Evolutionary conservation across 2,113 vertebrate genomes (phyloP), one percentile per base, ranked within the genome.

Genomic region (Misgurnus mizolepis): DNA sequence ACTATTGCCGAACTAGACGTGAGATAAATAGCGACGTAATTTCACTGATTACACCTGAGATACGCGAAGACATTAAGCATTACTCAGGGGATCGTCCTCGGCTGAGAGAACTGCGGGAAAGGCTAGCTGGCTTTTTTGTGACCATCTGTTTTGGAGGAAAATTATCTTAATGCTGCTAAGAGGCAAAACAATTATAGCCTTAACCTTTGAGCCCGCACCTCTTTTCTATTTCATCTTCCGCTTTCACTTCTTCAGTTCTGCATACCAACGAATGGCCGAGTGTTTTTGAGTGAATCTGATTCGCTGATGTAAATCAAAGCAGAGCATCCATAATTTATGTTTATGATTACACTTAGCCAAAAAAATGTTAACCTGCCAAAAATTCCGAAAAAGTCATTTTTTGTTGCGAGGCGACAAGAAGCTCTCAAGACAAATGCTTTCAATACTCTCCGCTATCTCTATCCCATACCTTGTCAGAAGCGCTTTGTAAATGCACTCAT

Each of bases 71-170:
- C 92, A 90, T 90, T 90, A 91, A 94, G 71, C 84, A 85, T 87
- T 75, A 87, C 88, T 80, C 86, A 90, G 85, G 89, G 92, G 92
- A 93, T 88, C 78, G 58, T 83, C 87, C 91, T 91, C 86, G 89
- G 87, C 89, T 88, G 89, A 90, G 82, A 89, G 90, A 90, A 91
- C 70, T 92, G 88, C 82, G 85, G 86, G 90, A 85, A 87, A 88
- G 87, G 85, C 22, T 50, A 5, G 83, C 65, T 80, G 50, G 70
- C 68, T 17, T 85, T 91, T 91, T 90, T 87, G 88, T 85, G 89
- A 91, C 93, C 93, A 95, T 96, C 95, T 96, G 93, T 90, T 90
- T 92, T 76, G 89, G 81, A 82, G 76, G 86, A 92, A 95, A 93
- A 89, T 87, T 66, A 89, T 86, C 79, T 80, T 87, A 89, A 88